Percentiles rank a stretch among this genome's conserved stretches.
Conservation (phyloP, 2,797 vertebrate genomes). For the Ciconia nigra region DNA sequence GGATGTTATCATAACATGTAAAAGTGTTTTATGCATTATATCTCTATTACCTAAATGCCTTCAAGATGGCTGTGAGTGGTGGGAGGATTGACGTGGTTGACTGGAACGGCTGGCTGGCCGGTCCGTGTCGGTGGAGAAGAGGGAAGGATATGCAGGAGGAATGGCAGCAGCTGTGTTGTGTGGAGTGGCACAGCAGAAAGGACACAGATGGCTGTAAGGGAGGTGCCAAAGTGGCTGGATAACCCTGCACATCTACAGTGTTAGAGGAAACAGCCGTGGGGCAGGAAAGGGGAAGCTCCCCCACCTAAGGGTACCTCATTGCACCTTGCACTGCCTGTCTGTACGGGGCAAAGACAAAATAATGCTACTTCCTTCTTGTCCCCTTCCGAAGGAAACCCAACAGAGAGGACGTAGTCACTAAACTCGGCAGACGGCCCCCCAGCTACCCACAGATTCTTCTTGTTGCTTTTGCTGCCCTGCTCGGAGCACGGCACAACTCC, state of each 20-base stretch:
- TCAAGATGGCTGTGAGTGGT: not conserved
- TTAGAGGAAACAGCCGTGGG: not conserved
- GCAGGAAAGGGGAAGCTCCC: not conserved
- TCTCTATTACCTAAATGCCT: not conserved
- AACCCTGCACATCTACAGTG: not conserved
- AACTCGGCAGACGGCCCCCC: not conserved
- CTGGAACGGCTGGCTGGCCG: not conserved
- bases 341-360: not conserved
- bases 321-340: not conserved
- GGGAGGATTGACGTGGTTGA: not conserved
- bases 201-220: not conserved
- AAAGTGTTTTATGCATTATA: not conserved
- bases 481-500: rapidly evolving
- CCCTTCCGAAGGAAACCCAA: not conserved
- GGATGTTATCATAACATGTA: not conserved
- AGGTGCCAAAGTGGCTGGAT: not conserved
- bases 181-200: not conserved
- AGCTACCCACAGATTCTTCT: not conserved
- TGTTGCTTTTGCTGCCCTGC: not conserved
- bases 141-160: not conserved
- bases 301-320: not conserved
- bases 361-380: not conserved
- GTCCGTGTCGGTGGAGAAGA: not conserved
- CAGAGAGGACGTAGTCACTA: not conserved
- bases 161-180: not conserved